These are phyloP conservation scores for Xanthorhoe designata DNA, from an alignment of 2,888 invertebrate species.

Conservation along the genomic window DNA sequence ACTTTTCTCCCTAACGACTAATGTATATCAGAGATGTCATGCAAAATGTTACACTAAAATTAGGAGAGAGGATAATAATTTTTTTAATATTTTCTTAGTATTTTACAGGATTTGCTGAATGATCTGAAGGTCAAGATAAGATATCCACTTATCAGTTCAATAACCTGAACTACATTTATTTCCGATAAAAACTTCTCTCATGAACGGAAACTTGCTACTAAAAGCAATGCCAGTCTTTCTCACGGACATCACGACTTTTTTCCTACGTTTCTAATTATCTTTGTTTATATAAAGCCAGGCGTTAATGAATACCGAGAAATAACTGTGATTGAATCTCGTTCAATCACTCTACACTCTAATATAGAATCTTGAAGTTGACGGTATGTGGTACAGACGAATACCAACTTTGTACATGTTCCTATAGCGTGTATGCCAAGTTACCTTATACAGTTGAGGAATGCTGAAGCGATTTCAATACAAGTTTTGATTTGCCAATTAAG, in stretches of 20 bases:
- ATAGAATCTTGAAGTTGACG: slow-evolving; percentile 35
- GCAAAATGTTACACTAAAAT: no score
- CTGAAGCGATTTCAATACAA: slow-evolving; percentile 58
- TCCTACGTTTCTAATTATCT: slow-evolving; percentile 27
- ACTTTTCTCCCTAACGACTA: no score
- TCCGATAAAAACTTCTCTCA: background rate
- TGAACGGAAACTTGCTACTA: slow-evolving; percentile 7
- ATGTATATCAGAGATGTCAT: no score
- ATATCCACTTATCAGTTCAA: background rate
- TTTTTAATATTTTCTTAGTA: no score
- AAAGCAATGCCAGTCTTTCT: slow-evolving; percentile 16
- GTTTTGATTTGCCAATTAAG: slow-evolving; percentile 61
- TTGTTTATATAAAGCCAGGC: slow-evolving; percentile 27
- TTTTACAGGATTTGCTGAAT: no score
- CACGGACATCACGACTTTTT: slow-evolving; percentile 17
- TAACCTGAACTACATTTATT: slow-evolving; percentile 6
- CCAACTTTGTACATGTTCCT: slow-evolving; percentile 37
- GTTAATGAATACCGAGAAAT: slow-evolving; percentile 34
- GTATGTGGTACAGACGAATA: slow-evolving; percentile 39
- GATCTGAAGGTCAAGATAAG: no score
- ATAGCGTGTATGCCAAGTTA: slow-evolving; percentile 56
- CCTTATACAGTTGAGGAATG: slow-evolving; percentile 64
- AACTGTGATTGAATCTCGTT: slow-evolving; percentile 28
- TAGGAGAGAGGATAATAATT: no score
- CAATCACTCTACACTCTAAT: slow-evolving; percentile 30